These are phyloP conservation scores for Gobionotothen gibberifrons DNA, from an alignment of 2,797 vertebrate species.

Conservation along the genomic window DNA sequence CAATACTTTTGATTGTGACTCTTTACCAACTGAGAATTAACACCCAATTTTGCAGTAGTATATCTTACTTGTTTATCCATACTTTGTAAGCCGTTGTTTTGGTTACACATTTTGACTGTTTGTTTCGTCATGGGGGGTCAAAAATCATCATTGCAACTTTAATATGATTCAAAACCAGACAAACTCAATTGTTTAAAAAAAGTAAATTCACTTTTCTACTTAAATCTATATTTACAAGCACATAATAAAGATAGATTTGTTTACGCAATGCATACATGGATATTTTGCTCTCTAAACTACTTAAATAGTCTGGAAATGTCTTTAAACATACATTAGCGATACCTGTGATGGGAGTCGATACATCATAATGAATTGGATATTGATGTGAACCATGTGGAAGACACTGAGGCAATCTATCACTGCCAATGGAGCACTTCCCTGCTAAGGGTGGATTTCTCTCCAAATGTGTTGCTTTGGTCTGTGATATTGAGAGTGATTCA, in stretches of 20 bases:
- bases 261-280: background rate
- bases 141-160: background rate
- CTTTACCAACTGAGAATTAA: background rate
- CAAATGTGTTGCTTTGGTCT: constrained; percentile 67
- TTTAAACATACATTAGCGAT: constrained; percentile 49
- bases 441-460: constrained; percentile 54
- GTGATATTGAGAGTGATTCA: constrained; percentile 68
- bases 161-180: background rate
- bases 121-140: background rate
- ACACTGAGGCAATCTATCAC: constrained; percentile 65
- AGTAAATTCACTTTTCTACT: accelerated
- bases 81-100: background rate
- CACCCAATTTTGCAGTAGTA: background rate
- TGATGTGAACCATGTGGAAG: constrained; percentile 73
- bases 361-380: constrained; percentile 72
- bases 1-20: background rate
- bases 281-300: constrained; percentile 23
- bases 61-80: background rate
- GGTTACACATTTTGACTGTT: background rate
- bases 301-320: constrained; percentile 35
- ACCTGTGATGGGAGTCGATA: constrained; percentile 53
- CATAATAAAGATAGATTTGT: constrained; percentile 1
- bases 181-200: background rate
- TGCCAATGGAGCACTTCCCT: constrained; percentile 53
- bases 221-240: background rate